Base-by-base conservation (phyloP, 1,140 invertebrate genomes). In the Pantala flavescens region DNA sequence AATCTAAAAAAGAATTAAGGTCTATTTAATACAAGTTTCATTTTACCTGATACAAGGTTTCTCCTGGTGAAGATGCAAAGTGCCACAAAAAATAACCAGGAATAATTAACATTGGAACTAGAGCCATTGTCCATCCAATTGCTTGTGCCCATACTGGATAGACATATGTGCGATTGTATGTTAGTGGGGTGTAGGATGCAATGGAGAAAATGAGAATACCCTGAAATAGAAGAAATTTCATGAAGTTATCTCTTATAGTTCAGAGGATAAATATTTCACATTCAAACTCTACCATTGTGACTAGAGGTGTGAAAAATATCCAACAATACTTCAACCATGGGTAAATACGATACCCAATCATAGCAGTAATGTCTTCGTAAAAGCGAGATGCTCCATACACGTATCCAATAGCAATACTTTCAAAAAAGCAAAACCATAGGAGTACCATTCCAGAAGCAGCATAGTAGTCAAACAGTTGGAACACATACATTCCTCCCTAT, bases 401-500 rank as follows among this genome's bases (percentile, higher is more conserved):
- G 84, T 84, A 87, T 23, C 80, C 80, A 28, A 87, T 78, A 23
- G 80, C 83, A 36, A 84, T 71, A 74, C 81, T 83, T 77, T 87
- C 85, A 74, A 82, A 82, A 75, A 85, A 81, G 75, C 82, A 83
- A 76, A 84, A 81, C 75, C 82, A 82, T 24, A 87, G 78, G n/a
- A 86, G 79, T 74, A 85, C 80, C 74, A 86, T 83, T 76, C 86
- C 85, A 76, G 87, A 90, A 16, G 93, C 95, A 0, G 95, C 92
- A 81, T 98, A 98, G 83, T 91, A 91, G 79, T 98, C 94, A 77
- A 98, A 90, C 42, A 98, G 82, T 82, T 94, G 89, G 75, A 98
- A 87, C 28, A 97, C 88, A 81, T 93, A 98, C 85, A 98, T 93
- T 77, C 96, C 96, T 28, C 92, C 95, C 95, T 98, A 80, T 7